Base-by-base conservation (phyloP, 2,797 vertebrate genomes). In the Sebastes diaconus region DNA sequence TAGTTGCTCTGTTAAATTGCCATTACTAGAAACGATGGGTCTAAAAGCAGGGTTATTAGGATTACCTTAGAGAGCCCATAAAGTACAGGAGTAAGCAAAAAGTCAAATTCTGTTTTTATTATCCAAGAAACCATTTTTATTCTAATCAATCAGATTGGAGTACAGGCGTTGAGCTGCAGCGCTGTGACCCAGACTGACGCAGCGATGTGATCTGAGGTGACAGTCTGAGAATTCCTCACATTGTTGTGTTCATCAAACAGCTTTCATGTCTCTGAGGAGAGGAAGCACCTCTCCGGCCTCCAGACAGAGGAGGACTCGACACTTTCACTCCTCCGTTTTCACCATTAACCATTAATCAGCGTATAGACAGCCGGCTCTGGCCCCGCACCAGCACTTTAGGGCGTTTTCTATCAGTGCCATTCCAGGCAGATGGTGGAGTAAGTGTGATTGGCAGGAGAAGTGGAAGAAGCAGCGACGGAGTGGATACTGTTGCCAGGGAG, bases 401-500 rank as follows among this genome's bases (percentile, higher is more conserved):
- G 80, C 64, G 39, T 90, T 86, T 91, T 90, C 90, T 94, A 94
- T 94, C 93, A 89, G 90, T 4, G 71, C 81, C 80, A 46, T 92
- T 80, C 79, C 92, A 92, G 93, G 85, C 91, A 92, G 92, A 92
- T 91, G 93, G 92, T 66, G 75, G 73, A 59, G 74, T 79, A 66
- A 89, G 90, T 89, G 93, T 88, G 88, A 92, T 87, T 92, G 93
- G 92, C 91, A 90, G 84, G 22, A 72, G 84, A 84, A 81, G 81
- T 50, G 85, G 83, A 86, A 79, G 84, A 82, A 75, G 83, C 81
- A 4, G 82, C 42, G 74, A n/a, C 57, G 55, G 73, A 81, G 85
- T 11, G 20, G 74, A 86, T 83, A 87, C 73, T 84, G 90, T 88
- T 93, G 93, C 91, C 90, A 89, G 80, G 63, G 83, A 88, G 73